A percentile compares a stretch with the other conserved stretches of the same genome.
Evolutionary conservation across 2,888 invertebrate species (phyloP).

Genomic region (Nemapogon koenigi): DNA sequence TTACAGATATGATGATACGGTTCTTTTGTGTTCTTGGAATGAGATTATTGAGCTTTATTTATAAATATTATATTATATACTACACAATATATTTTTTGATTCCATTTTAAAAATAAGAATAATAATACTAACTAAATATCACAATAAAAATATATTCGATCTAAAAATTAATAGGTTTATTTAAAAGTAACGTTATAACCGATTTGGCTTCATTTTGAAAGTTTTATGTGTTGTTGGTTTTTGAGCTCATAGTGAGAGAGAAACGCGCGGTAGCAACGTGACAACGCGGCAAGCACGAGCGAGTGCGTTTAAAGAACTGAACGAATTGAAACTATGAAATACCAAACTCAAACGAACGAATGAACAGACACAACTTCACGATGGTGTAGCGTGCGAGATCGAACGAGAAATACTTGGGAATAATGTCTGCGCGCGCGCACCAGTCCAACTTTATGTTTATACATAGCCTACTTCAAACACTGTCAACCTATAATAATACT

Average conservation of each 20-base stretch:
- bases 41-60: constrained; percentile 62
- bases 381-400: no score
- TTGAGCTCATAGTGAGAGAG: constrained; percentile 49
- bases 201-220: constrained; percentile 62
- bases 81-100: constrained; percentile 42
- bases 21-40: constrained; percentile 52
- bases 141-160: constrained; percentile 59
- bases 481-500: no score
- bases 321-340: constrained; percentile 23
- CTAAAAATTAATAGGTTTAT: constrained; percentile 52
- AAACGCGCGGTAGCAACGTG: constrained; percentile 37
- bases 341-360: constrained; percentile 40
- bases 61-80: constrained; percentile 33
- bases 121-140: constrained; percentile 59
- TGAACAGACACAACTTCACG: constrained; percentile 23
- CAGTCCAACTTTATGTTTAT: no score
- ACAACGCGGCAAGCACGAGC: constrained; percentile 46
- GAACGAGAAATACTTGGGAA: no score
- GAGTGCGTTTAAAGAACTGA: constrained; percentile 61
- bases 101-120: constrained; percentile 55
- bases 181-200: constrained; percentile 59
- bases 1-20: constrained; percentile 26
- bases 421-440: constrained; percentile 58
- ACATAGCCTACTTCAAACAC: no score
- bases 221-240: constrained; percentile 59